Evolutionary conservation across 1,140 invertebrate species (phyloP), one percentile per base, ranked within the genome.

Genomic region (Drosophila novamexicana): DNA sequence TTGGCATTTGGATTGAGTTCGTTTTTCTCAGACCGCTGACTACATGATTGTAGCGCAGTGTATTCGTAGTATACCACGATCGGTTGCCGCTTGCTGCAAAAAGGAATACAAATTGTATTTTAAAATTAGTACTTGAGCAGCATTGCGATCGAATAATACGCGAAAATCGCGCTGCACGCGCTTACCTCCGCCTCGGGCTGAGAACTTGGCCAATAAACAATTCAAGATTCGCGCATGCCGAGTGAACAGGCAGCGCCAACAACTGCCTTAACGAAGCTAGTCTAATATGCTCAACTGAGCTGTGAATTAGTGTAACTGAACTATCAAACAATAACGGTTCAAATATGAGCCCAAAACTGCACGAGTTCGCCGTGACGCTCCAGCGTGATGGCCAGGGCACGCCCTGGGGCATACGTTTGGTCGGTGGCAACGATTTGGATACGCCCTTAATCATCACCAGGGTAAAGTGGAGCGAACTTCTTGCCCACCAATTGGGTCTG

Each of bases 321-420:
- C 22, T 5, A 29, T 16, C 53, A 40, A 53, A 10, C 1, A 42
- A 50, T 40, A 66, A 7, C 50, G 36, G 8, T 40, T 4, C 57
- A 75, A 75, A 50, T 76, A 93, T 93, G 93, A 92, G 93, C 73
- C 94, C 94, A 91, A 96, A 94, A 92, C 93, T 94, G 85, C 95
- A 96, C 83, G 95, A 95, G 81, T 94, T 97, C 84, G 94, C 95
- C 75, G 94, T 97, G 76, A 95, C 94, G 57, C 94, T 98, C 85
- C 94, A 94, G 84, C 94, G 97, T 80, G 96, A 96, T 83, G 95
- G 95, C 78, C 94, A 94, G 73, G 94, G 94, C 78, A 95, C 95
- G 78, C 96, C 96, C 77, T 99, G 97, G 97, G 98, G 98, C 53
- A 97, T 98, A 84, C 95, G 97, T 76, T 94, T 98, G 66, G 96